A percentile compares a stretch with the other conserved stretches of the same genome.
These are phyloP conservation scores for Melipona quadrifasciata DNA, from an alignment of 1,140 invertebrate species.

Conservation along the genomic window DNA sequence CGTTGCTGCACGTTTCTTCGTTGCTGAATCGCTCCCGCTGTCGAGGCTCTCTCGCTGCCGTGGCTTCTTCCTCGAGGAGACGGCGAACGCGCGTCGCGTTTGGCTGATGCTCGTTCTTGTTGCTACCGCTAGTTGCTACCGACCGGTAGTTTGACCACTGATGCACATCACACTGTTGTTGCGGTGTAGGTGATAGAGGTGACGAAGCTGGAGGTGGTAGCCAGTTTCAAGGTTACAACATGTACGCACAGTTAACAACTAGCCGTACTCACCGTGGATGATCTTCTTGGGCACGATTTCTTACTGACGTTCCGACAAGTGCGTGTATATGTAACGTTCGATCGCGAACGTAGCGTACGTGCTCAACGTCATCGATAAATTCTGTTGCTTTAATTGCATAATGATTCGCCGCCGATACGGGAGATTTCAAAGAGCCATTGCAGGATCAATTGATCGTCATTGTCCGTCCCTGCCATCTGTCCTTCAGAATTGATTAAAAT, in stretches of 20 bases:
- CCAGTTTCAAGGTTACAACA: conserved; percentile 67
- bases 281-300: not conserved
- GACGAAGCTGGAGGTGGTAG: conserved; percentile 64
- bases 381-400: not conserved
- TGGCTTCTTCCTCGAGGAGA: not conserved
- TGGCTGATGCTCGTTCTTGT: conserved; percentile 5
- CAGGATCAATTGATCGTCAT: not conserved
- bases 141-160: conserved; percentile 37
- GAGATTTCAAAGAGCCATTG: not conserved
- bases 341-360: not conserved
- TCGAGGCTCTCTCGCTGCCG: not conserved
- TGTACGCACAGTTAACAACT: conserved; percentile 18
- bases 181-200: conserved; percentile 49
- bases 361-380: conserved; percentile 18
- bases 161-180: conserved; percentile 20
- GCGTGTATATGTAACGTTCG: not conserved
- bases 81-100: not conserved
- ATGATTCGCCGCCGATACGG: not conserved
- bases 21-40: not conserved
- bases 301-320: not conserved
- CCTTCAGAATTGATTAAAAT: not conserved
- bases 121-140: conserved; percentile 39
- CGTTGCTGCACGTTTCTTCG: conserved; percentile 19
- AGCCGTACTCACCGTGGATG: not conserved
- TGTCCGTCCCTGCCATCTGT: not conserved